These are phyloP conservation scores for Melitaea cinxia DNA, from an alignment of 1,140 invertebrate genomes.

Conservation along the genomic window DNA sequence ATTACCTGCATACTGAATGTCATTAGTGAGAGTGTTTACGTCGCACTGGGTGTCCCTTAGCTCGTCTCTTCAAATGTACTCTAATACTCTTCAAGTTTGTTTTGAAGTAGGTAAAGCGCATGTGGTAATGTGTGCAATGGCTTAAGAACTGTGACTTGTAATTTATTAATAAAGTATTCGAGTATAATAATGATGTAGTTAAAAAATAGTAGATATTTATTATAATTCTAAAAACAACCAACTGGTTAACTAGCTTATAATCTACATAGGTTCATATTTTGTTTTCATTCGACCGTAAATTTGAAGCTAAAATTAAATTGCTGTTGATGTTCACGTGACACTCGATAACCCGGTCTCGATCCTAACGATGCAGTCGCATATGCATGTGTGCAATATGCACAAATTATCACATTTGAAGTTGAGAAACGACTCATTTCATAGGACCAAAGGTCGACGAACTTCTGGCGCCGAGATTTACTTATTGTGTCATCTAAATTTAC, in stretches of 20 bases:
- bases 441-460: constrained; percentile 34
- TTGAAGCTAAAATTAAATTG: constrained; percentile 11
- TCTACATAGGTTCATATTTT: background rate
- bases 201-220: too few species aligned
- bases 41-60: constrained; percentile 6
- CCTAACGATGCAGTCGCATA: constrained; percentile 27
- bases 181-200: background rate
- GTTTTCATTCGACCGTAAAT: constrained; percentile 5
- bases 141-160: background rate
- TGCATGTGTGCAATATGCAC: constrained; percentile 35
- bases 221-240: too few species aligned
- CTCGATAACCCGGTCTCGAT: constrained; percentile 38
- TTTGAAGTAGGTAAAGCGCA: background rate
- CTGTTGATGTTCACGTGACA: constrained; percentile 25
- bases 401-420: constrained; percentile 38
- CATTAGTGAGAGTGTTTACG: constrained; percentile 45
- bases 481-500: background rate
- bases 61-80: constrained; percentile 20
- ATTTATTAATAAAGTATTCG: background rate
- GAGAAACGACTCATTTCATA: constrained; percentile 28
- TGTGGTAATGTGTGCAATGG: constrained; percentile 2
- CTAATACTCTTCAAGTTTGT: constrained; percentile 7
- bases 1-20: constrained; percentile 42
- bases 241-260: too few species aligned
- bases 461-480: constrained; percentile 11